Evolutionary conservation across 2,113 vertebrate genomes (phyloP).

Genomic region (Capreolus pygargus): DNA sequence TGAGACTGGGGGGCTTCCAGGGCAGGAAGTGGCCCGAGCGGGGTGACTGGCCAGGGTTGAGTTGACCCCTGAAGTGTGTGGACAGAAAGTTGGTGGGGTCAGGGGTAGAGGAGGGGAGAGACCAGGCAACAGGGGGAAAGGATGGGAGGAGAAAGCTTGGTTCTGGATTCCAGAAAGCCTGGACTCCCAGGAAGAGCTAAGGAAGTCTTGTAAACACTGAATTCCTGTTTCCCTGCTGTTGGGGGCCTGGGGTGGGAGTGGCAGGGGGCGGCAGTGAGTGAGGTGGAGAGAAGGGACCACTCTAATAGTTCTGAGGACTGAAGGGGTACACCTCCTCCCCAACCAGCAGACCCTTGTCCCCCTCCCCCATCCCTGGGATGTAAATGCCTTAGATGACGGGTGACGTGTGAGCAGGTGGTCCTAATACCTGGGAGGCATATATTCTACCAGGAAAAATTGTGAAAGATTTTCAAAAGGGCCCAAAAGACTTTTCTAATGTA

Average conservation of each 20-base stretch:
- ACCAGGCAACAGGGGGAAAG: not conserved
- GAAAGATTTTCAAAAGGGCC: not conserved
- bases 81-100: not conserved
- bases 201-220: not conserved
- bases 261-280: too few species aligned
- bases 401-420: not conserved
- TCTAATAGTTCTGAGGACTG: not conserved
- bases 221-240: not conserved
- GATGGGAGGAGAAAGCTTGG: not conserved
- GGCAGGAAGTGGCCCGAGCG: not conserved
- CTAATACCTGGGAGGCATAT: not conserved
- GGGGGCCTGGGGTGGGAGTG: not conserved
- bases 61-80: not conserved
- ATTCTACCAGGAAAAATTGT: not conserved
- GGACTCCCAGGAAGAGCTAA: not conserved
- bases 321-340: not conserved
- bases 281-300: not conserved
- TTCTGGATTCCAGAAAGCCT: not conserved
- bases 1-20: not conserved
- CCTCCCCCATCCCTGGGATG: accelerated
- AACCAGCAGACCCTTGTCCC: accelerated
- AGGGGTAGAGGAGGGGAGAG: too few species aligned
- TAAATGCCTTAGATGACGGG: not conserved
- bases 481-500: not conserved
- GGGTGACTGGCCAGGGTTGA: not conserved